Evolutionary conservation across 1,140 invertebrate species (phyloP).

Genomic region (Drosophila grimshawi): DNA sequence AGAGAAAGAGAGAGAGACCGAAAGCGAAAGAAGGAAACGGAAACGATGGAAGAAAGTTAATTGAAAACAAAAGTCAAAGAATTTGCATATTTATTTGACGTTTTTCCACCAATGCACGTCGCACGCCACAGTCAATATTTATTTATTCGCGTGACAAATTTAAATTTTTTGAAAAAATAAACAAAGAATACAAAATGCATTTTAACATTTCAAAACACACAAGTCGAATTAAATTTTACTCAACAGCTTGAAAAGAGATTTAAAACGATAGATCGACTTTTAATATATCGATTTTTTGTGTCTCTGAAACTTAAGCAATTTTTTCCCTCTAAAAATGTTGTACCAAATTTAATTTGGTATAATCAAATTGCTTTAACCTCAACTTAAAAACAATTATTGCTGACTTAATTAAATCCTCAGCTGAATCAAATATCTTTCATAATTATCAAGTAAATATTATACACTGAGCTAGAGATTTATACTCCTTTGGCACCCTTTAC

Average conservation of each 20-base stretch:
- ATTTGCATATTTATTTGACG: slow-evolving; percentile 77
- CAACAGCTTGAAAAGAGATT: not conserved
- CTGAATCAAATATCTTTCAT: not conserved
- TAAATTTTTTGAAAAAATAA: slow-evolving; percentile 66
- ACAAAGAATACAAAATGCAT: slow-evolving; percentile 12
- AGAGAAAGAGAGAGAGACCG: slow-evolving; percentile 6
- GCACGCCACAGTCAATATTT: slow-evolving; percentile 72
- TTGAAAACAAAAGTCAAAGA: slow-evolving; percentile 80
- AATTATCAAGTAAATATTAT: not conserved
- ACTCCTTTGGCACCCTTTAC: not conserved
- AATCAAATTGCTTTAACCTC: not conserved
- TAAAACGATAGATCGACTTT: no score
- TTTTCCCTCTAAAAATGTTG: not conserved
- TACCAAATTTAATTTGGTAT: no score
- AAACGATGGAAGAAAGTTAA: slow-evolving; percentile 60
- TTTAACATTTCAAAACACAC: not conserved
- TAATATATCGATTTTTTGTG: no score
- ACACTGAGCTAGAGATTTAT: no score
- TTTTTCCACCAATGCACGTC: slow-evolving; percentile 42
- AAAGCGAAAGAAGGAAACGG: slow-evolving; percentile 20
- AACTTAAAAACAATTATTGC: no score
- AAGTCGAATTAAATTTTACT: not conserved
- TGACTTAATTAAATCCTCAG: not conserved
- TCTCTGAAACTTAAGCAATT: no score
- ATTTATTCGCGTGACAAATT: slow-evolving; percentile 73